A percentile compares a stretch with the other conserved stretches of the same genome.
Evolutionary conservation across 2,888 invertebrate species (phyloP).

Genomic region (Callyntrura sp.): DNA sequence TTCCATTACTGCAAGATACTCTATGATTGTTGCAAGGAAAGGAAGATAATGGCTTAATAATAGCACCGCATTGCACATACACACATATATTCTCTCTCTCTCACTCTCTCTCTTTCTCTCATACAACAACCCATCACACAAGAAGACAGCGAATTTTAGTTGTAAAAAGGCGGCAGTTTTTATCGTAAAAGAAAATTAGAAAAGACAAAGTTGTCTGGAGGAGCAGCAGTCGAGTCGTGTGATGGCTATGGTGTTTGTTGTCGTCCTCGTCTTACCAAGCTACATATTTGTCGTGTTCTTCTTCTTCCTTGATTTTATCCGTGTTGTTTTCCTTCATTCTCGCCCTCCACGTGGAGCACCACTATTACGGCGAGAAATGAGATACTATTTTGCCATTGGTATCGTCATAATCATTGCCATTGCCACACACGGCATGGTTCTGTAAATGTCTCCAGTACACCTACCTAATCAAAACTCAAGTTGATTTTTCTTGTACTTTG

Average conservation of each 20-base stretch:
- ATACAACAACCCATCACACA: background rate
- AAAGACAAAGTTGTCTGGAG: conserved; percentile 6
- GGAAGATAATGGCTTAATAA: conserved; percentile 76
- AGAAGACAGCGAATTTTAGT: background rate
- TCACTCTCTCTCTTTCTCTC: no score
- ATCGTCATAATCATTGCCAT: background rate
- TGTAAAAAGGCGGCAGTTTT: conserved; percentile 3
- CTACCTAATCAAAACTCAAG: conserved; percentile 1
- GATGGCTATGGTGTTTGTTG: background rate
- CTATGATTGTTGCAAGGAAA: conserved; percentile 4
- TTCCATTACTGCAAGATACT: background rate
- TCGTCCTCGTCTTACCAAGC: background rate
- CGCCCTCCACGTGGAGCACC: conserved; percentile 4
- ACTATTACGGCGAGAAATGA: background rate
- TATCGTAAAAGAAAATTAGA: conserved; percentile 51
- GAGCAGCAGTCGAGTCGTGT: background rate
- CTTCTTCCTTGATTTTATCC: conserved; percentile 9
- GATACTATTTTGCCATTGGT: conserved; percentile 11
- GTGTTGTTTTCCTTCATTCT: background rate
- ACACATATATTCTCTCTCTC: background rate
- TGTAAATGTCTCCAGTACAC: background rate
- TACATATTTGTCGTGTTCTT: conserved; percentile 17
- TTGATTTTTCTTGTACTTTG: conserved; percentile 1
- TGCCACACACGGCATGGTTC: background rate
- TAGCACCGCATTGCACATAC: conserved; percentile 20